Evolutionary conservation across 2,113 vertebrate genomes (phyloP), one percentile per base, ranked within the genome.

Genomic region (Phodopus roborovskii): DNA sequence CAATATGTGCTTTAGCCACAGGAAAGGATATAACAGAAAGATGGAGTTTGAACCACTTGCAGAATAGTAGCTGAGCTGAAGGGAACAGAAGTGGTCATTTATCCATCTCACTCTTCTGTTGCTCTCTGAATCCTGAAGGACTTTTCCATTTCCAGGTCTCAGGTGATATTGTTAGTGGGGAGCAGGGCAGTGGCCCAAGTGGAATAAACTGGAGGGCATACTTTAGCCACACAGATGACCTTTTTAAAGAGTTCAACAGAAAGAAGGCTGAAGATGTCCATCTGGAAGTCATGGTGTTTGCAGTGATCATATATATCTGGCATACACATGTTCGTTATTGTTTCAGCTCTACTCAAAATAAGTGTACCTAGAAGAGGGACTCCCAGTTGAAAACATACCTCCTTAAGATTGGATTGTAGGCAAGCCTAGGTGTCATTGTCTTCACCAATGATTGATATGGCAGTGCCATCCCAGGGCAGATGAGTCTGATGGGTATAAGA

Each of bases 1-100:
- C 8, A n/a, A 33, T 12, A 0, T 53, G 28, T 42, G 8, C 13
- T 78, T 17, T 12, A 4, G 1, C 45, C 8, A 3, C 45, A 28
- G 33, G 5, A 82, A 83, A 33, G 16, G 8, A 20, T 36, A 1
- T 5, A 1, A 22, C 30, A 56, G 5, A 53, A 88, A 30, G 16
- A 19, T 85, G 39, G n/a, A 62, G 81, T 83, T 83, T 4, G 36
- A 3, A 30, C 12, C 24, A 62, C n/a, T 62, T 15, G 28, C 22
- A 39, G 13, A 62, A 60, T 9, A 62, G 58, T 30, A 42, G n/a
- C 28, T 62, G 56, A 42, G 26, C 81, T 42, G n/a, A 62, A 11
- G 74, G 20, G 15, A 26, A 16, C 26, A 28, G 4, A 30, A 53
- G 3, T 19, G 2, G 30, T 26, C 5, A 24, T 64, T 74, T 56